Evolutionary conservation across 2,113 vertebrate genomes (phyloP).

Genomic region (Butorides virescens): DNA sequence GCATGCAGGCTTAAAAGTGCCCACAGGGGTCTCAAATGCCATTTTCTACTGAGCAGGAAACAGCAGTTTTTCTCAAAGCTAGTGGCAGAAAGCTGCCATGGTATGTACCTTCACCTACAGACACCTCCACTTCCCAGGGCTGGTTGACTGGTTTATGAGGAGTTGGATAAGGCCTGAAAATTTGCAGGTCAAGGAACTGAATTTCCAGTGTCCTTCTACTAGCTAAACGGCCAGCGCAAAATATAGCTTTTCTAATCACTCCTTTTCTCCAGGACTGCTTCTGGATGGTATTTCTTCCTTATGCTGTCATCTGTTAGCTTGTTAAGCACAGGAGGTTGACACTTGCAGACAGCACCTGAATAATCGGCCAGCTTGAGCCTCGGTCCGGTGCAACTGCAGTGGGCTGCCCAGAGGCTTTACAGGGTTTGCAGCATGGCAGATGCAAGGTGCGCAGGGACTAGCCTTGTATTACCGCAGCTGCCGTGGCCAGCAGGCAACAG

Average conservation of each 20-base stretch:
- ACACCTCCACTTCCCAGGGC: background rate
- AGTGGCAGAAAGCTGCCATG: background rate
- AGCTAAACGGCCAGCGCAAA: background rate
- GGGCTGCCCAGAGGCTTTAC: background rate
- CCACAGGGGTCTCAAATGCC: background rate
- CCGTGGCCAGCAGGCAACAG: background rate
- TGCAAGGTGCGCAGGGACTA: background rate
- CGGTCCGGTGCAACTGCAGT: background rate
- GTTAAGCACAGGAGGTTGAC: background rate
- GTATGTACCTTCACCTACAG: background rate
- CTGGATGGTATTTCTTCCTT: background rate
- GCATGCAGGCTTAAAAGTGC: background rate
- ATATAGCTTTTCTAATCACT: background rate
- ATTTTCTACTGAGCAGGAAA: background rate
- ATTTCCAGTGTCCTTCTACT: background rate
- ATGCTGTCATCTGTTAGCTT: background rate
- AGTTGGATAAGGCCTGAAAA: background rate
- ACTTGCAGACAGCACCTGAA: background rate
- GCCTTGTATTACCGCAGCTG: background rate
- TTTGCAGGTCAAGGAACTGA: background rate
- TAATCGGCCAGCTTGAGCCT: fast-evolving
- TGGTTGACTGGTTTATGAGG: background rate
- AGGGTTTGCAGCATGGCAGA: fast-evolving
- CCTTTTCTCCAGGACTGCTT: background rate
- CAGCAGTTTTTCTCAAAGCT: background rate